These are phyloP conservation scores for Tetragonula clypearis DNA, from an alignment of 1,140 invertebrate species.

Conservation along the genomic window DNA sequence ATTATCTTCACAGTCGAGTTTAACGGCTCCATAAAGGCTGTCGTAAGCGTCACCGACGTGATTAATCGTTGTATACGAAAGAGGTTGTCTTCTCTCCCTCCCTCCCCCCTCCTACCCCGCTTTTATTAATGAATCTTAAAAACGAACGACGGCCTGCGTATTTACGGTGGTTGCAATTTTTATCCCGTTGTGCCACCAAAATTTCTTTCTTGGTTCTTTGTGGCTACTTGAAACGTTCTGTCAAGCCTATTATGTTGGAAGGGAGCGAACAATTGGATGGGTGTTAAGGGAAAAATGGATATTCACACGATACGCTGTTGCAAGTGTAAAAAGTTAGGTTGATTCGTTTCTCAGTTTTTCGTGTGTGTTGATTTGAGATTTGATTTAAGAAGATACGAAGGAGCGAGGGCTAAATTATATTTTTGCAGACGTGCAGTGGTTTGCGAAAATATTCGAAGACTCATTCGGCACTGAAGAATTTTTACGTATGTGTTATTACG, in stretches of 20 bases:
- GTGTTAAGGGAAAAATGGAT: neutral
- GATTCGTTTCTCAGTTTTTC: neutral
- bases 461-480: too few species aligned
- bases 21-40: conserved; percentile 56
- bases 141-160: conserved; percentile 13
- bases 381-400: neutral
- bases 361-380: neutral
- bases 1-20: conserved; percentile 54
- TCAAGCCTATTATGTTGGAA: too few species aligned
- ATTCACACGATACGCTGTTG: neutral
- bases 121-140: conserved; percentile 47
- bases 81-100: conserved; percentile 7
- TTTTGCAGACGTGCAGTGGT: too few species aligned
- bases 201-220: neutral
- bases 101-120: neutral
- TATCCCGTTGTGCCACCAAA: too few species aligned
- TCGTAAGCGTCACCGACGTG: conserved; percentile 43
- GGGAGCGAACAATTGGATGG: neutral
- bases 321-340: neutral
- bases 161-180: conserved; percentile 45
- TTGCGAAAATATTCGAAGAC: too few species aligned
- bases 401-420: neutral
- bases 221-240: neutral
- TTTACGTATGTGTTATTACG: too few species aligned
- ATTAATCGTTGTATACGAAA: conserved; percentile 58